Percentiles rank a stretch among this genome's conserved stretches.
phyloP scores from a whole-genome alignment of 2,113 vertebrate genomes.

The Malurus alboscapulatus region DNA sequence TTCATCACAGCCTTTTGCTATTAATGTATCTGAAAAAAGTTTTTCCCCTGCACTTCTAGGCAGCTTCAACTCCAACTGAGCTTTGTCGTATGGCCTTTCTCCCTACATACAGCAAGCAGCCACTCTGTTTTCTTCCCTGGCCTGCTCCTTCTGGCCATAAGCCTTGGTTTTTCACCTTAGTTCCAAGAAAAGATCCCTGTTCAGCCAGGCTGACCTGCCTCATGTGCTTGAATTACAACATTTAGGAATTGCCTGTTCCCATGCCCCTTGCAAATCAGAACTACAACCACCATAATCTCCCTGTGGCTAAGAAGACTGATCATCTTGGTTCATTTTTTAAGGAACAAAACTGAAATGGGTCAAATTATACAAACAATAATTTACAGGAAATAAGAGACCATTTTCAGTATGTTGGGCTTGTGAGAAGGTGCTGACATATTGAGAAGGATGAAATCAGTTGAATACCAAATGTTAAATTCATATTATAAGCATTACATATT shows the following conservation, averaged over 20 bases:
- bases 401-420: neutral
- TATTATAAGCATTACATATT: neutral
- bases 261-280: neutral
- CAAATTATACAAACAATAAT: neutral
- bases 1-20: neutral
- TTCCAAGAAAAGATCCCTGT: neutral
- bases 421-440: neutral
- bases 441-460: neutral
- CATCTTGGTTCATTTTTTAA: neutral
- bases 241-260: neutral
- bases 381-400: accelerated
- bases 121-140: neutral
- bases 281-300: neutral
- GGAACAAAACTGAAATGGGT: neutral
- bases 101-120: neutral
- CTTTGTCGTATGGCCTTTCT: neutral
- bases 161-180: neutral
- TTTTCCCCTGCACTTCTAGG: neutral
- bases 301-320: neutral
- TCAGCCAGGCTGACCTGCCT: neutral
- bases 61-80: neutral
- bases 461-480: neutral
- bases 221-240: accelerated
- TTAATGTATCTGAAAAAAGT: neutral
- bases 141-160: neutral